Conservation (phyloP, 1,140 invertebrate genomes). For the Drosophila albomicans region DNA sequence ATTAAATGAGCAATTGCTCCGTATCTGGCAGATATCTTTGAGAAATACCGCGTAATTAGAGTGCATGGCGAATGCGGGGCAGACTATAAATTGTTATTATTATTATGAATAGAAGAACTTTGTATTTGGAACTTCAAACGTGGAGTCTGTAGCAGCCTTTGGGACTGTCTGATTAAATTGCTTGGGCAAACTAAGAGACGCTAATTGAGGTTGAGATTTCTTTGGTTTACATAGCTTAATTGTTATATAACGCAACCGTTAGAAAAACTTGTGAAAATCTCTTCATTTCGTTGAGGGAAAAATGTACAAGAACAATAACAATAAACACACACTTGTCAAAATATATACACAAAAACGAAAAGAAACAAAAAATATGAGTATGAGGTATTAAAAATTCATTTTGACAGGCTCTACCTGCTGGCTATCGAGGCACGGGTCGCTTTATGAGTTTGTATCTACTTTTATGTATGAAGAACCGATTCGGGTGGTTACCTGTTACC, state of each 20-base stretch:
- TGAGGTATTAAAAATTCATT: slow-evolving; percentile 66
- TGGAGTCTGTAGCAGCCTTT: background rate
- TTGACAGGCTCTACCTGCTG: slow-evolving; percentile 59
- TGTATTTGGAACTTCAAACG: too few species aligned
- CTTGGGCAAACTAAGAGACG: slow-evolving; percentile 46
- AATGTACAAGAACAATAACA: slow-evolving; percentile 23
- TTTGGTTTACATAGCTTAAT: slow-evolving; percentile 72
- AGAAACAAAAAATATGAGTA: slow-evolving; percentile 22
- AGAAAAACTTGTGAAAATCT: slow-evolving; percentile 73
- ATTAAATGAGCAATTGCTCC: slow-evolving; percentile 70
- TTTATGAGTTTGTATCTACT: slow-evolving; percentile 27
- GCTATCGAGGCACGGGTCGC: slow-evolving; percentile 11
- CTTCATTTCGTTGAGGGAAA: slow-evolving; percentile 41
- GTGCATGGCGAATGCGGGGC: slow-evolving; percentile 61
- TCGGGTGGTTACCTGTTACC: slow-evolving; percentile 39
- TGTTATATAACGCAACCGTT: slow-evolving; percentile 56
- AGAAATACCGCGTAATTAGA: slow-evolving; percentile 50
- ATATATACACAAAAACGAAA: slow-evolving; percentile 42
- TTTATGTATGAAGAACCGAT: background rate
- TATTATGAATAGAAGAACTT: slow-evolving; percentile 49
- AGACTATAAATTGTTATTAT: slow-evolving; percentile 39
- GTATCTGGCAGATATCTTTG: slow-evolving; percentile 19
- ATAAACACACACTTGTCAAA: slow-evolving; percentile 74
- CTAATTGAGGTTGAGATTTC: slow-evolving; percentile 70
- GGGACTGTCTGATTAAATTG: slow-evolving; percentile 4